phyloP scores from a whole-genome alignment of 2,888 invertebrate genomes.

The Epinotia brunnichana region DNA sequence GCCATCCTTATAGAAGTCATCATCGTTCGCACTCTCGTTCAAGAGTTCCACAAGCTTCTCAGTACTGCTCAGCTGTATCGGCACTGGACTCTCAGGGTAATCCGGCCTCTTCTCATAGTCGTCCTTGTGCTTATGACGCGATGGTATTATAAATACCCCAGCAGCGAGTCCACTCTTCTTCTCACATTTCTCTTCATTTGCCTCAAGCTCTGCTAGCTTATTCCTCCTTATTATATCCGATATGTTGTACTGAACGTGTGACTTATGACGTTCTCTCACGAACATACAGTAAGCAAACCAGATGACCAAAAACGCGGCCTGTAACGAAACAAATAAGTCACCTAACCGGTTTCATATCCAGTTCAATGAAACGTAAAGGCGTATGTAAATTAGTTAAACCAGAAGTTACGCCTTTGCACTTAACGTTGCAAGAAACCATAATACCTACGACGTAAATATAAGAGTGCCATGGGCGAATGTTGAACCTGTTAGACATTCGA shows the following conservation, averaged over 20 bases:
- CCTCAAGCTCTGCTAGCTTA: constrained; percentile 53
- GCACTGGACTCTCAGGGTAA: constrained; percentile 71
- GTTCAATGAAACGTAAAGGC: background rate
- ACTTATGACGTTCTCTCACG: constrained; percentile 70
- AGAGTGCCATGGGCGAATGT: background rate
- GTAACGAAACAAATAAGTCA: constrained; percentile 47
- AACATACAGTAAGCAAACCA: constrained; percentile 80
- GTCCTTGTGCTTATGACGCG: constrained; percentile 65
- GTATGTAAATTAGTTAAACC: background rate
- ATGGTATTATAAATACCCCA: constrained; percentile 71
- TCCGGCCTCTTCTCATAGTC: constrained; percentile 70
- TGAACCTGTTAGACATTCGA: background rate
- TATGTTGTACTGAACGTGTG: constrained; percentile 68
- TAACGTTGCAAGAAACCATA: background rate
- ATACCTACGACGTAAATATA: background rate
- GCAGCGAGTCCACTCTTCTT: constrained; percentile 62
- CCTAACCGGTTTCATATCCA: constrained; percentile 26
- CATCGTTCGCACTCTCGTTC: constrained; percentile 54
- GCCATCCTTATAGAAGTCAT: constrained; percentile 63
- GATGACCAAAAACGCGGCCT: constrained; percentile 68
- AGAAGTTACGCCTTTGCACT: constrained; percentile 1
- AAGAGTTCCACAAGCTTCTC: constrained; percentile 69
- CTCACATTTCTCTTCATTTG: constrained; percentile 50
- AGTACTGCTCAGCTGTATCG: constrained; percentile 58
- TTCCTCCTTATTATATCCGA: constrained; percentile 65